Conservation (phyloP, 2,797 vertebrate genomes). For the Pantherophis vulpinus region DNA sequence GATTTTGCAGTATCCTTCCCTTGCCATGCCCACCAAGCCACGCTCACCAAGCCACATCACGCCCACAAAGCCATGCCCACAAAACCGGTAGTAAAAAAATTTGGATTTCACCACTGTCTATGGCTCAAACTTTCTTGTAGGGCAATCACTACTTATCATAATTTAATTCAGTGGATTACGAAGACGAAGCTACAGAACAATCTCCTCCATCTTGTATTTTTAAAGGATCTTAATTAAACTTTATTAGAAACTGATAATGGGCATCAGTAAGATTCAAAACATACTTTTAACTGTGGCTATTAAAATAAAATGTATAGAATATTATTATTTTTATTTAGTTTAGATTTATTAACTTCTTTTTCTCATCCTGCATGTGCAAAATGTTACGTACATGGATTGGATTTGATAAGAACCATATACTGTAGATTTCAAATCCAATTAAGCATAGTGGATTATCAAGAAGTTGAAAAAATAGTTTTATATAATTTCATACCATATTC, state of each 20-base stretch:
- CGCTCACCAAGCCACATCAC: too few relatives aligned
- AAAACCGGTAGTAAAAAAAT: too few relatives aligned
- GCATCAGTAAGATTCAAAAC: neutral
- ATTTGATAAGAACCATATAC: neutral
- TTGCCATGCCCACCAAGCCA: too few relatives aligned
- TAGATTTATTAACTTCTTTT: neutral
- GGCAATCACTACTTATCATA: constrained; percentile 1
- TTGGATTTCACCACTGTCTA: too few relatives aligned
- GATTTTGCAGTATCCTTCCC: too few relatives aligned
- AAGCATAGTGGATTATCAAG: neutral
- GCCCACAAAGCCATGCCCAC: too few relatives aligned
- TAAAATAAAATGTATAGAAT: neutral
- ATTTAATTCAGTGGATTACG: neutral
- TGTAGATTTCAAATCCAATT: neutral
- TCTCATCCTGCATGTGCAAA: neutral
- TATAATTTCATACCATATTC: neutral
- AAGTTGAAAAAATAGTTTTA: neutral
- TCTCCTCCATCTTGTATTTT: neutral
- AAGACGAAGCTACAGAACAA: neutral
- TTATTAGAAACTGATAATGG: neutral
- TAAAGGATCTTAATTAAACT: neutral
- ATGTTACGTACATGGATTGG: neutral
- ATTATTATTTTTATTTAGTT: neutral
- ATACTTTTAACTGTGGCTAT: neutral
- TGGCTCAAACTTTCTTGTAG: neutral